phyloP scores from a whole-genome alignment of 2,888 invertebrate genomes.

The Lissocephala sabroskyi region DNA sequence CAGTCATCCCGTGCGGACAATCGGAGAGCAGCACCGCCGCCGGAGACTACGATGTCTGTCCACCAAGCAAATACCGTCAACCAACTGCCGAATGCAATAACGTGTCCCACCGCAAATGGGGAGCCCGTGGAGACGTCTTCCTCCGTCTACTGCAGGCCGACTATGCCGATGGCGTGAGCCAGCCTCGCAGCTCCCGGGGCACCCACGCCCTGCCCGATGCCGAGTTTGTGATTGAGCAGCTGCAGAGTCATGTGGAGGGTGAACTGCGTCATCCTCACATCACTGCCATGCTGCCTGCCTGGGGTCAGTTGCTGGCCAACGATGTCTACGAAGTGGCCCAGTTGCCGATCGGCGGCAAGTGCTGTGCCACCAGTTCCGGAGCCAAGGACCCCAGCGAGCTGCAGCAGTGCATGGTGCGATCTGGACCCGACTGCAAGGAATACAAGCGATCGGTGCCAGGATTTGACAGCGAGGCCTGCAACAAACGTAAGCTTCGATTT shows the following conservation, averaged over 20 bases:
- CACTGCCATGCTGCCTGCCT: constrained; percentile 84
- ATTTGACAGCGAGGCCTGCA: constrained; percentile 76
- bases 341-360: constrained; percentile 73
- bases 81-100: constrained; percentile 92
- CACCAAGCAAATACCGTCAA: constrained; percentile 87
- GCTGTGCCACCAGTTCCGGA: constrained; percentile 49
- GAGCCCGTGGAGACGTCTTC: constrained; percentile 84
- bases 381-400: constrained; percentile 70
- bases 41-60: constrained; percentile 74
- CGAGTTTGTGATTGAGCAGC: constrained; percentile 75
- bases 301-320: constrained; percentile 83
- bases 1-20: constrained; percentile 46
- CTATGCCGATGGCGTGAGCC: constrained; percentile 76
- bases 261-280: constrained; percentile 80
- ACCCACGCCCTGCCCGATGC: constrained; percentile 78
- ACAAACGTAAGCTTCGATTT: constrained; percentile 78
- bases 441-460: constrained; percentile 83
- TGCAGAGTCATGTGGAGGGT: constrained; percentile 75
- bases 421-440: constrained; percentile 75
- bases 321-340: constrained; percentile 82
- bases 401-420: constrained; percentile 75
- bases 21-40: constrained; percentile 28
- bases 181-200: constrained; percentile 74
- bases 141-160: constrained; percentile 80
- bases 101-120: constrained; percentile 88